Conservation (phyloP, 2,888 invertebrate species). For the Oscheius sp. region DNA sequence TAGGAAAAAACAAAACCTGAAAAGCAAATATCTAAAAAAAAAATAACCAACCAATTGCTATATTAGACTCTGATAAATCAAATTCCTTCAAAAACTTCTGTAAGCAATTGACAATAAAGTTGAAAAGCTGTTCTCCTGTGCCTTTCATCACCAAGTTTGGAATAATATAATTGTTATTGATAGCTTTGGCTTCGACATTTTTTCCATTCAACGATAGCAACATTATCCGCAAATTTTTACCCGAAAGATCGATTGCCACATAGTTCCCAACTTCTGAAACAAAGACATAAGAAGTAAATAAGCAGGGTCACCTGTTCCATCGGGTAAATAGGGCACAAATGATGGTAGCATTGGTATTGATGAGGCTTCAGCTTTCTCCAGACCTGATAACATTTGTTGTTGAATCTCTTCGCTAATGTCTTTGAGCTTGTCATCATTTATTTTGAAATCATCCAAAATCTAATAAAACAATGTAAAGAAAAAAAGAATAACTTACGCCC, state of each 20-base stretch:
- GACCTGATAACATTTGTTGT: conserved; percentile 55
- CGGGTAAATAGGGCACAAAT: conserved; percentile 70
- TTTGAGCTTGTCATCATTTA: conserved; percentile 57
- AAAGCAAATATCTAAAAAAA: neutral
- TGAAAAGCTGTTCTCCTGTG: conserved; percentile 70
- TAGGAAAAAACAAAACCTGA: conserved; percentile 70
- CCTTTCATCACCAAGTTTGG: conserved; percentile 69
- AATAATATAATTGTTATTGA: conserved; percentile 68
- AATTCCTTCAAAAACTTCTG: conserved; percentile 68
- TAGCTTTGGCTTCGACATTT: conserved; percentile 50
- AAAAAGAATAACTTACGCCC: neutral
- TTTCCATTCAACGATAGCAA: conserved; percentile 62
- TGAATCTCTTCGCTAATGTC: conserved; percentile 64
- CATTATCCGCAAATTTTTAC: conserved; percentile 70
- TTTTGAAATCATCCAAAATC: conserved; percentile 49
- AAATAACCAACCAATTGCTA: conserved; percentile 62
- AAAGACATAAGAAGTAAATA: too few species aligned
- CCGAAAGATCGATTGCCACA: conserved; percentile 70
- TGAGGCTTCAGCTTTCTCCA: conserved; percentile 44
- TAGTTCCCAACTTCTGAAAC: conserved; percentile 68
- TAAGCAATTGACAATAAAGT: conserved; percentile 70
- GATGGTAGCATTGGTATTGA: conserved; percentile 70
- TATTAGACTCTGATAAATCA: conserved; percentile 65
- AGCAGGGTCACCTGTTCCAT: conserved; percentile 62
- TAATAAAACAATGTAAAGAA: conserved; percentile 4